A percentile compares a stretch with the other conserved stretches of the same genome.
Conservation (phyloP, 2,888 invertebrate genomes). For the Conus canariensis region DNA sequence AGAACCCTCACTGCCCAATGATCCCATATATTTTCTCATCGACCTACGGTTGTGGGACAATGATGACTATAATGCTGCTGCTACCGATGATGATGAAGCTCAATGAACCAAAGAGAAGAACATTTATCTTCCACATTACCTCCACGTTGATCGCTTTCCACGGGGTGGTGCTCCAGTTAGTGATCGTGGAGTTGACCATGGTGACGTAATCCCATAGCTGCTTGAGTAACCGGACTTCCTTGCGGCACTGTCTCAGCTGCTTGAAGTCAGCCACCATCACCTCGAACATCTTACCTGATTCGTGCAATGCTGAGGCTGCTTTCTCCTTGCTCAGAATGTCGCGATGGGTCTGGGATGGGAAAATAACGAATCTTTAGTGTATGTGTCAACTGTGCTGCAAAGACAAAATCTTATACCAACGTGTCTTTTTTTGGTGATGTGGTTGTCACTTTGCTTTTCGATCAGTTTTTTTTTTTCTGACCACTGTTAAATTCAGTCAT, state of each 20-base stretch:
- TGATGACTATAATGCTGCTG: not conserved
- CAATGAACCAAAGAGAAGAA: no score
- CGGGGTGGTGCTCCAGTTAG: slow-evolving; percentile 97
- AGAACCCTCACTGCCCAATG: no score
- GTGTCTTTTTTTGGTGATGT: not conserved
- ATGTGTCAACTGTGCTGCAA: not conserved
- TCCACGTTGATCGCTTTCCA: slow-evolving; percentile 98
- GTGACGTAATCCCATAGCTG: slow-evolving; percentile 97
- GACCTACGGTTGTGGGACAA: not conserved
- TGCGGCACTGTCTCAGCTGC: slow-evolving; percentile 92
- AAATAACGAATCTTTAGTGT: not conserved
- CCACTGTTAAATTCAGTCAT: no score
- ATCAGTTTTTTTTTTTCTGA: no score
- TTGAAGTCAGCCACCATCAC: slow-evolving; percentile 97
- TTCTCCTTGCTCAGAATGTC: slow-evolving; percentile 89
- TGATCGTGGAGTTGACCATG: slow-evolving; percentile 93
- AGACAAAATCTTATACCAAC: no score
- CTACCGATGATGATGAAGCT: not conserved
- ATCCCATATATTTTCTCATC: no score
- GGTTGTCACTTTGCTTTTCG: not conserved
- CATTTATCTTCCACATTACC: slow-evolving; percentile 80
- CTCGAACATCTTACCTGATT: slow-evolving; percentile 95
- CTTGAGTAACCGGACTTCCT: slow-evolving; percentile 87
- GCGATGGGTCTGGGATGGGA: slow-evolving; percentile 85
- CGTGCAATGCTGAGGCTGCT: slow-evolving; percentile 91